Evolutionary conservation across 2,888 invertebrate genomes (phyloP), one percentile per base, ranked within the genome.

Genomic region (Ectemnius continuus): DNA sequence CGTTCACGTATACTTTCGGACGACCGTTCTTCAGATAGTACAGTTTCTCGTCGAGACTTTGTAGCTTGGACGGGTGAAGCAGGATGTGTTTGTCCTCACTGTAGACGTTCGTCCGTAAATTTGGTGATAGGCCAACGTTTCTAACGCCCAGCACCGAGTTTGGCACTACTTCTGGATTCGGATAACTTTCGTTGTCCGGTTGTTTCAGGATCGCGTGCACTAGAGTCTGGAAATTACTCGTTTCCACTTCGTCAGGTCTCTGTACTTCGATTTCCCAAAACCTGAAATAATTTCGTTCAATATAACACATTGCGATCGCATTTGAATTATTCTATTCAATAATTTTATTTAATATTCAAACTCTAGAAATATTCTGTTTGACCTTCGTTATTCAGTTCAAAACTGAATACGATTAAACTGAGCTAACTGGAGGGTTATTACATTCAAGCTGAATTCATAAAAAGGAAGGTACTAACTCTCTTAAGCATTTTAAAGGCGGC

Each of bases 1-100:
- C 85, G 61, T 88, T 89, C 0, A 89, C 87, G 71, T 88, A 87
- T 2, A 89, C 89, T 59, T 88, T 88, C 0, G 88, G 88, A n/a
- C 84, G 82, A 13, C 79, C 78, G 47, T 80, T 86, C 62, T 89
- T 90, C 52, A 89, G 70, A 20, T 89, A 89, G 60, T 89, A 89
- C 0, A 89, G 76, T 66, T 89, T 89, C 68, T 88, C 88, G 57
- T 87, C 82, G 36, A 81, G 58, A 8, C 66, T 76, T 18, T 73
- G 81, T 1, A 83, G 28, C 5, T 80, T 84, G 46, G 78, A 52
- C 4, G 85, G 77, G 0, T 73, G 66, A 18, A 81, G 14, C 2
- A 85, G 64, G 1, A 80, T 73, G 4, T 74, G 79, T 23, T 81
- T 80, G n/a, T 80, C 73, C 11, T 78, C 74, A 13, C 67, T 70